Percentiles rank a stretch among this genome's conserved stretches.
Evolutionary conservation across 2,113 vertebrate genomes (phyloP).

Genomic region (Serinus canaria): DNA sequence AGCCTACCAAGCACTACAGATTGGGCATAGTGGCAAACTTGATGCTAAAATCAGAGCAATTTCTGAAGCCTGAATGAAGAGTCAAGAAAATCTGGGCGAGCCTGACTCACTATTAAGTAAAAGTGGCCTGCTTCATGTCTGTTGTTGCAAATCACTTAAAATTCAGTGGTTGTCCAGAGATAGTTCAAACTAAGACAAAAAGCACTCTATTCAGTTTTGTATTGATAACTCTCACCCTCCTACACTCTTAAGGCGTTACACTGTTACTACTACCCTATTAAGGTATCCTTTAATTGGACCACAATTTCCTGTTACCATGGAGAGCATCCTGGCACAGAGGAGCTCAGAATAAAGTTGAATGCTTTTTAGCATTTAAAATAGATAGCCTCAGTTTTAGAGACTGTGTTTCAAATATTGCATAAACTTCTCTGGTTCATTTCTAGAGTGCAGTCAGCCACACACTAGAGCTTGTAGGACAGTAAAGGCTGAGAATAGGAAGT

Average conservation of each 20-base stretch:
- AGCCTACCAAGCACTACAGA: not conserved
- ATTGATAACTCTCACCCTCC: not conserved
- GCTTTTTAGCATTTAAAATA: not conserved
- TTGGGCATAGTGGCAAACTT: not conserved
- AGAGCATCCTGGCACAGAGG: not conserved
- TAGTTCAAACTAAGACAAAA: constrained; percentile 33
- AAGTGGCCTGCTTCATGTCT: not conserved
- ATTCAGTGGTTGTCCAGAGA: constrained; percentile 47
- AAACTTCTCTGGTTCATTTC: not conserved
- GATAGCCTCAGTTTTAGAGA: not conserved
- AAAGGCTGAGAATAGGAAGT: not conserved
- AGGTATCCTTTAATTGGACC: not conserved
- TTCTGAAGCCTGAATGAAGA: not conserved
- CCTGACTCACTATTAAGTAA: not conserved
- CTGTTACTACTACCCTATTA: not conserved
- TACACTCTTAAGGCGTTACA: not conserved
- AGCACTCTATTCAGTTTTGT: constrained; percentile 8
- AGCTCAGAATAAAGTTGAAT: not conserved
- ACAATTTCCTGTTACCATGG: constrained; percentile 41
- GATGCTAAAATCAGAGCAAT: not conserved
- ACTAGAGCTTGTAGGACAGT: not conserved
- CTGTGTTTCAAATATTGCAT: not conserved
- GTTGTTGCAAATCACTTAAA: constrained; percentile 26
- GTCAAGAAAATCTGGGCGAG: not conserved
- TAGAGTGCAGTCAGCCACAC: not conserved